Evolutionary conservation across 2,888 invertebrate species (phyloP), one percentile per base, ranked within the genome.

Genomic region (Aleiodes leptofemur): DNA sequence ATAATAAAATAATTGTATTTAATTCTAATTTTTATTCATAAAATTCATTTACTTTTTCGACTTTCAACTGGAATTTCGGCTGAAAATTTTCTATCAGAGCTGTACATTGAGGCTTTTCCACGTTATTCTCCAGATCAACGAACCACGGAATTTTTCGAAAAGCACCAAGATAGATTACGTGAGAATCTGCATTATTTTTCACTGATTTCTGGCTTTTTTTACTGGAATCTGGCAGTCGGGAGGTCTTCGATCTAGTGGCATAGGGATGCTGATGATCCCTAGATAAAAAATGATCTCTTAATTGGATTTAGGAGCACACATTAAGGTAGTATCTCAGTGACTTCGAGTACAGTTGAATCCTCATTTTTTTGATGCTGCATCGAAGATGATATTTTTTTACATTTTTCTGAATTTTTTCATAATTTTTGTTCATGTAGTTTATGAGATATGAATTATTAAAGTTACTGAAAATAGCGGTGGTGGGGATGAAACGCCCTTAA

Each of bases 71-170:
- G n/a, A 79, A 77, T 55, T 69, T 70, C 4, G 68, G 73, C 31
- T 73, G 72, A 13, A 76, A 69, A 72, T 76, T 73, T 9, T 70
- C 43, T 4, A 43, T 71, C 6, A 48, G 43, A 16, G n/a, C 64
- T 29, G 43, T 34, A 4, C 13, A 8, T 48, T 53, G 56, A 59
- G 76, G 73, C 34, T 72, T 72, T 11, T 82, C 81, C 8, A 50
- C 70, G 48, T 64, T 81, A 34, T 85, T 84, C 4, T 85, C 85
- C 0, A 87, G 69, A n/a, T 77, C 80, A 38, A 88, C 77, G 5
- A 88, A 72, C 56, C 82, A 81, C 0, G 87, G 86, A 29, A 83
- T 72, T 75, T 86, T 87, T 4, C 77, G 79, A 72, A 81, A 84
- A 3, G 75, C 78, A 4, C 87, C 86, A 4, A 88, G 75, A 74